Percentiles rank a stretch among this genome's conserved stretches.
phyloP scores from a whole-genome alignment of 1,140 invertebrate genomes.

The Camponotus floridanus region DNA sequence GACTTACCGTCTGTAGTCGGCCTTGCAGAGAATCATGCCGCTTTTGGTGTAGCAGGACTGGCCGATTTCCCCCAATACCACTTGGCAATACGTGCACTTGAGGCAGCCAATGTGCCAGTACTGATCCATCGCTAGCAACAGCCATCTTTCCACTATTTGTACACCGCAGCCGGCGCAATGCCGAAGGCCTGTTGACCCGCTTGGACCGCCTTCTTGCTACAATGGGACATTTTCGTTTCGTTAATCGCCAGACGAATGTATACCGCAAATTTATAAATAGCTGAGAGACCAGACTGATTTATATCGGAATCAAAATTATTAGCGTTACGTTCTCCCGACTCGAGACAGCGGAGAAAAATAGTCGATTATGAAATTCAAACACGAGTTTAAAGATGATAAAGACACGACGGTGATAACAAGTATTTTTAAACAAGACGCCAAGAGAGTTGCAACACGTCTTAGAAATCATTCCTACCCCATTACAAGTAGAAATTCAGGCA shows the following conservation, averaged over 20 bases:
- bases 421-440: neutral
- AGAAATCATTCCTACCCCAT: constrained; percentile 26
- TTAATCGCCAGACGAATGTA: neutral
- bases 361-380: neutral
- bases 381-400: too few relatives aligned
- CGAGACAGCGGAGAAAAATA: neutral
- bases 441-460: neutral
- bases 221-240: constrained; percentile 81
- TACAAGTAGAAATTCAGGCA: constrained; percentile 50
- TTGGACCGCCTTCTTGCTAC: constrained; percentile 85
- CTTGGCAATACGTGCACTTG: constrained; percentile 96
- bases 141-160: constrained; percentile 95
- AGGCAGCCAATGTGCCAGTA: constrained; percentile 98
- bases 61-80: constrained; percentile 95
- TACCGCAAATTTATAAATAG: neutral
- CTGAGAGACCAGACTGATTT: neutral
- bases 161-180: constrained; percentile 88
- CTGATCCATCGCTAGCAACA: constrained; percentile 95
- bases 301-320: neutral
- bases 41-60: constrained; percentile 95
- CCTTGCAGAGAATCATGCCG: constrained; percentile 97
- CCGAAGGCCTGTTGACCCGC: constrained; percentile 82
- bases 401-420: neutral
- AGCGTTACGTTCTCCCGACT: neutral
- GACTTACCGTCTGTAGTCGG: constrained; percentile 96